Base-by-base conservation (phyloP, 2,888 invertebrate genomes). In the Hoplodrina ambigua region DNA sequence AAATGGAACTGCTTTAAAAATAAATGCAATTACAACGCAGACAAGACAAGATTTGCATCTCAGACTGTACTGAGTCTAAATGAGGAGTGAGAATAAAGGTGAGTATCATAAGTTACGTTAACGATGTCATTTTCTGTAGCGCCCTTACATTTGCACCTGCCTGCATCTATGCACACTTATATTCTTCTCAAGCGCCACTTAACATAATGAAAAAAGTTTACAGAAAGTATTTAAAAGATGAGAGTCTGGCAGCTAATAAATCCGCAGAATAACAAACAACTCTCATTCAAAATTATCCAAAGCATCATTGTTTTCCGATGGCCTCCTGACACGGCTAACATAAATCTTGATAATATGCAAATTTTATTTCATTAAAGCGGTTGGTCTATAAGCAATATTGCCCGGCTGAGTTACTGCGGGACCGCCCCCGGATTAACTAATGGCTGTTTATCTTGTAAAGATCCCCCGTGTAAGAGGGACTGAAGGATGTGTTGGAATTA, bases 311-410 rank as follows among this genome's bases (percentile, higher is more conserved):
- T 92, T 93, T 92, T 91, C 87, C 93, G 83, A 93, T 93, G 91
- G 88, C 83, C 86, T 86, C 87, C 85, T 86, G 86, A 85, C 84
- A 85, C 72, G 78, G 73, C 81, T 69, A 75, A 87, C 90, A 94
- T 95, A 95, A 95, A 96, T 95, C 95, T 94, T 93, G 90, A 92
- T 92, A 91, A 92, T 95, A 95, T 95, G 96, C 95, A 93, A 95
- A 96, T 96, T 94, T 94, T 93, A 96, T 95, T 95, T 96, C 94
- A 96, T 95, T 96, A 95, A 92, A 91, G 92, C 93, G 92, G 94
- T 94, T 89, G 90, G 92, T 89, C 94, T 92, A 92, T 92, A 91
- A 90, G 94, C 94, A 93, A 94, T 94, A 94, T 94, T 90, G 92
- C 89, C 84, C 80, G 88, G 88, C 89, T 95, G 94, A 95, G 89